Evolutionary conservation across 2,888 invertebrate genomes (phyloP), one percentile per base, ranked within the genome.

Genomic region (Athripsodes cinereus): DNA sequence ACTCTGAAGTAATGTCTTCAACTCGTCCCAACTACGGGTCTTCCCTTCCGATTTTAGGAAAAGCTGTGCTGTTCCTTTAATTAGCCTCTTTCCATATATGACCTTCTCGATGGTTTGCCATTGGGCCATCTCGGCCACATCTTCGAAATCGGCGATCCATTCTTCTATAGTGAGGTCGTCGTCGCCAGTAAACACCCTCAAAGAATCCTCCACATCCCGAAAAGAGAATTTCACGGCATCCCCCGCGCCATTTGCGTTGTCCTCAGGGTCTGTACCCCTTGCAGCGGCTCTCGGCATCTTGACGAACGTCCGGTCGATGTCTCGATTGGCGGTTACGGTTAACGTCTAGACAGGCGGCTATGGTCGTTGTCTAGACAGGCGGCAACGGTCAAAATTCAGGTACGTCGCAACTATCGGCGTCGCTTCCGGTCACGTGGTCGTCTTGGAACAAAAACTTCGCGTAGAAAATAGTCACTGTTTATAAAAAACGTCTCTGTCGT

Each of bases 131-230:
- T 2, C 19, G 19, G 47, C 47, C 20, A 47, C 21, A 2, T 47
- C 47, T 19, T 47, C 47, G 16, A 47, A 47, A 5, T 47, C 47
- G 21, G 19, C 47, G 47, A 47, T 47, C 47, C 47, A 47, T 21
- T 21, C 21, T 47, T 19, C 19, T 3, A 47, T 47, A 2, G 47
- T 19, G 8, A 21, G 19, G 5, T 21, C 47, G 21, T 47, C 47
- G 47, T 47, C 47, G 13, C 47, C 47, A 8, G 47, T 47, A 13
- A 47, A 47, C 2, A 47, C 21, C 13, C 21, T 2, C 21, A 47
- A 13, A 11, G 47, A 47, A 47, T 47, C 47, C 21, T 47, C 20
- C 2, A 47, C 20, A 13, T 47, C 47, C 6, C 21, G 19, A 47
- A 47, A 47, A 5, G 47, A 47, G 13, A 47, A 47, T 13, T 47